Percentiles rank a stretch among this genome's conserved stretches.
Evolutionary conservation across 1,140 invertebrate genomes (phyloP).

Genomic region (Papilio dardanus): DNA sequence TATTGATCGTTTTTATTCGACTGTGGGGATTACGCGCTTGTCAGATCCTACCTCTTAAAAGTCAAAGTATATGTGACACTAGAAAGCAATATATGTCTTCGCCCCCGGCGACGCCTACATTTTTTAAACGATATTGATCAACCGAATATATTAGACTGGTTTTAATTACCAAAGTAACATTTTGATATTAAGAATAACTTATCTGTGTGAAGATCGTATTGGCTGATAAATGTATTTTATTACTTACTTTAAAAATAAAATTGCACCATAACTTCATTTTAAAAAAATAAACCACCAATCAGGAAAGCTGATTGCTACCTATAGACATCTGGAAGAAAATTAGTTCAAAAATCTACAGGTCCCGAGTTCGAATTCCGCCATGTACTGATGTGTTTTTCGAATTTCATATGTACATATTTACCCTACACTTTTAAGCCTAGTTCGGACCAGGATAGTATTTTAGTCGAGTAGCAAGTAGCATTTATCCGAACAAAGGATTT

Average conservation of each 20-base stretch:
- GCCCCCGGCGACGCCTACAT: conserved; percentile 14
- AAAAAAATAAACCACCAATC: neutral
- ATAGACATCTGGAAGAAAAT: no score
- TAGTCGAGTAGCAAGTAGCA: no score
- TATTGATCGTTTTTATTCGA: neutral
- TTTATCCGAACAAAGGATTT: no score
- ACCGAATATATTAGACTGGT: conserved; percentile 15
- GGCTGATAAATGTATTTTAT: neutral
- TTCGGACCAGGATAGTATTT: no score
- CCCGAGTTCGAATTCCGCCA: no score
- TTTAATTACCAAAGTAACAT: neutral
- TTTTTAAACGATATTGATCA: conserved; percentile 5
- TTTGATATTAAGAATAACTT: conserved; percentile 6
- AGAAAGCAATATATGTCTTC: conserved; percentile 18
- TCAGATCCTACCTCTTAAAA: neutral
- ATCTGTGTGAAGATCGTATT: conserved; percentile 10
- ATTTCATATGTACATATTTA: no score
- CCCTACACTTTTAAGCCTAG: no score
- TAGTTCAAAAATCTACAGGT: no score
- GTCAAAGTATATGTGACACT: conserved; percentile 4
- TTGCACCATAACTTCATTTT: neutral
- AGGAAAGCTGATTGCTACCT: no score
- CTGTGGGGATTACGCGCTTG: neutral
- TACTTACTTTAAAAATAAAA: neutral
- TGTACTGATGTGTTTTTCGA: no score